These are phyloP conservation scores for Alligator sinensis DNA, from an alignment of 2,113 vertebrate genomes.

Conservation along the genomic window DNA sequence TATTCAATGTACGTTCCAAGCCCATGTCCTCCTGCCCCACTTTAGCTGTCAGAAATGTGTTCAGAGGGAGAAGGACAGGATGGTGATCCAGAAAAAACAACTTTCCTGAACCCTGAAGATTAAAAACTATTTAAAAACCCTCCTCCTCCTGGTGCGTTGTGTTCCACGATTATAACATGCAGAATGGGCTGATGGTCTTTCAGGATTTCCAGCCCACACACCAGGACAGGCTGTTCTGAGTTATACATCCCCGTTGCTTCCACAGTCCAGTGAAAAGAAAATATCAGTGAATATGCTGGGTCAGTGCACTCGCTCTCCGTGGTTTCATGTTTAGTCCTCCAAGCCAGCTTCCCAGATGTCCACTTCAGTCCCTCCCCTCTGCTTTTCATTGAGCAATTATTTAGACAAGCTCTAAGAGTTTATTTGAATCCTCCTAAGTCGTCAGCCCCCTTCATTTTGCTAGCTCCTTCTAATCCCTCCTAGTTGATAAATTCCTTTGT, in stretches of 20 bases:
- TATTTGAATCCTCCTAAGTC: background rate
- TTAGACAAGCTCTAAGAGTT: background rate
- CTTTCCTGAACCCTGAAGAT: background rate
- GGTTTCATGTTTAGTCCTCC: constrained; percentile 51
- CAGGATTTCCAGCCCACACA: constrained; percentile 6
- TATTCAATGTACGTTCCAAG: background rate
- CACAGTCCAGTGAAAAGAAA: background rate
- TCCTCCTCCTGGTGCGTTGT: background rate
- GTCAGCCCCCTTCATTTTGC: background rate
- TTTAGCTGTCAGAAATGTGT: background rate
- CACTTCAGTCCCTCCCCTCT: background rate
- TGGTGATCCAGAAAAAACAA: background rate
- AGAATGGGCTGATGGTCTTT: background rate
- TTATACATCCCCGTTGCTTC: background rate
- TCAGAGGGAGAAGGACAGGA: background rate
- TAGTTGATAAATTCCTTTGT: background rate
- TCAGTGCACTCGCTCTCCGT: background rate
- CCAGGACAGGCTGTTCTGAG: background rate
- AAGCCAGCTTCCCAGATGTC: constrained; percentile 11
- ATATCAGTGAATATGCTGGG: background rate
- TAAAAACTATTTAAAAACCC: background rate
- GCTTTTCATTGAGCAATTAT: background rate
- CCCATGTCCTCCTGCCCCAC: background rate
- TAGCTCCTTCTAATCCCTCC: background rate
- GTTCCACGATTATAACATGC: background rate